Evolutionary conservation across 2,797 vertebrate species (phyloP).

Genomic region (Pteropus rufus): DNA sequence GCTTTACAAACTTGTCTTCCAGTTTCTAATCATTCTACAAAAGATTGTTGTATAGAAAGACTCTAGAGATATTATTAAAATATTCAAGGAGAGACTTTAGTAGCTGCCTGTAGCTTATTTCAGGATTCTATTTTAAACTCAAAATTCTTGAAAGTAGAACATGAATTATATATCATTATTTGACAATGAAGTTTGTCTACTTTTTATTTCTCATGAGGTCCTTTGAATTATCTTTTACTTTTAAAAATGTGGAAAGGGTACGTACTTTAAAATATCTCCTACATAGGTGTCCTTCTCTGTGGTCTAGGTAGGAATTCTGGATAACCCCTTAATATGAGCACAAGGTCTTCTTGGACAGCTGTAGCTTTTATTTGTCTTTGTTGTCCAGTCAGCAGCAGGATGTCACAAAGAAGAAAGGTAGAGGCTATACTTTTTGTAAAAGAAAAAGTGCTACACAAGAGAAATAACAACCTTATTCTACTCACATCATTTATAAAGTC

Average conservation of each 20-base stretch:
- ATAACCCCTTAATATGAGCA: neutral
- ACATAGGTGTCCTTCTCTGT: neutral
- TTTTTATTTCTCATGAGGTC: neutral
- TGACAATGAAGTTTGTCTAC: neutral
- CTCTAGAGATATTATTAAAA: neutral
- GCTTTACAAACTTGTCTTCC: neutral
- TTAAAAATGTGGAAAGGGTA: neutral
- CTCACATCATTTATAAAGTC: neutral
- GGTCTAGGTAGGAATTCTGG: neutral
- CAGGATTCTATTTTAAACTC: conserved; percentile 20
- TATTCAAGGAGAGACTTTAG: neutral
- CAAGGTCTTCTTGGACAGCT: neutral
- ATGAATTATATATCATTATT: neutral
- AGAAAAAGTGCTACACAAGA: neutral
- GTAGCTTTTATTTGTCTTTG: neutral
- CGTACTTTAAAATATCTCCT: neutral
- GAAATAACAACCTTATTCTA: neutral
- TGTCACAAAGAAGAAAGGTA: neutral
- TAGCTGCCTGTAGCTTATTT: neutral
- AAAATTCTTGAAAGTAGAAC: neutral
- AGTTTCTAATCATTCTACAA: neutral
- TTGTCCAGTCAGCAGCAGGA: neutral
- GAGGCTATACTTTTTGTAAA: neutral
- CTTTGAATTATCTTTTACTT: neutral
- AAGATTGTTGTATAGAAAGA: neutral